Evolutionary conservation across 1,140 invertebrate genomes (phyloP), one percentile per base, ranked within the genome.

Genomic region (Wiebesia pumilae): DNA sequence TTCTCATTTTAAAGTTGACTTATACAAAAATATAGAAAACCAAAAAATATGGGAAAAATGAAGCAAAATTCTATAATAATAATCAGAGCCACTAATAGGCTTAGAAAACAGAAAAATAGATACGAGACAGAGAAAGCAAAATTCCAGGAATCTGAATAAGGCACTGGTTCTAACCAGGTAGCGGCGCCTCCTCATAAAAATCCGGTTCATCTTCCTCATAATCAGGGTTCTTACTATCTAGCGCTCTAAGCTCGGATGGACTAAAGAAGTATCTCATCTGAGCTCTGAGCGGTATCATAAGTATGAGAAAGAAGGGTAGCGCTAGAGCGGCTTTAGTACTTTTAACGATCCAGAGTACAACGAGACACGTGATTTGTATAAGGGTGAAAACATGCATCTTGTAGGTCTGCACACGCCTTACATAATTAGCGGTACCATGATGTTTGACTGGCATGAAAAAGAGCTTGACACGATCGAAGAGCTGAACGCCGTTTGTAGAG

Each of bases 371-470:
- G 19, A 98, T 92, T 93, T 99, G 98, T 85, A 98, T 96, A 14
- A 96, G 88, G 0, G 98, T 99, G 93, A 96, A 99, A 19, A 98
- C 90, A 92, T 99, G 98, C 97, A 99, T 98, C 92, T 98, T 98
- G 91, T 96, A 95, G 0, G 98, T 98, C 88, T 96, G 96, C 6
- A 99, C 97, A 88, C 96, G 95, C 89, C 96, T 94, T 33, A 97
- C 97, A 91, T 97, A 97, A 14, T 96, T 95, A 1, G 97, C 96
- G 86, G 96, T 96, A 3, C 98, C 98, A 93, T 99, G 98, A 93
- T 99, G 97, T 93, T 99, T 99, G 0, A 97, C 97, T 0, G 98
- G 98, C 96, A 98, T 98, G 87, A 99, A 96, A 71, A 98, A 96
- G 16, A 99, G 94, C 87, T 97, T 95, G 80, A 97, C 94, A 73